A percentile compares a stretch with the other conserved stretches of the same genome.
phyloP scores from a whole-genome alignment of 2,113 vertebrate species.

The Hiodon tergisus region DNA sequence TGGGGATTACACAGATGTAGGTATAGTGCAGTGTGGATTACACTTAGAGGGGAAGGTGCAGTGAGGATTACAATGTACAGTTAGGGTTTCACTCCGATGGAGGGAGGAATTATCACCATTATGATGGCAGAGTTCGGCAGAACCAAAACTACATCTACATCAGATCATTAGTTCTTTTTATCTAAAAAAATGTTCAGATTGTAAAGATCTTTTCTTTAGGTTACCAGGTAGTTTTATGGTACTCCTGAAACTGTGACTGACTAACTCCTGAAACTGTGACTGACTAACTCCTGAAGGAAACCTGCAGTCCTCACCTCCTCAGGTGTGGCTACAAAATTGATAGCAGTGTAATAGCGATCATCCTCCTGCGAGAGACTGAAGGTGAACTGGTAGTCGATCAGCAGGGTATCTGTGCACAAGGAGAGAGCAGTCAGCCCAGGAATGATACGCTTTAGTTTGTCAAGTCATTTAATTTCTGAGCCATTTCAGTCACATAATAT shows the following conservation, averaged over 20 bases:
- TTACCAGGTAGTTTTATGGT: too few species aligned
- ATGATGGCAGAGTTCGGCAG: too few species aligned
- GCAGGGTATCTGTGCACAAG: constrained; percentile 77
- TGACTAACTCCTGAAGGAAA: neutral
- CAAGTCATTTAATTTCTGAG: neutral
- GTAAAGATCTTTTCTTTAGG: too few species aligned
- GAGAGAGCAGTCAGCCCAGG: neutral
- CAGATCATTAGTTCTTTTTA: too few species aligned
- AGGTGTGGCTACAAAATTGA: constrained; percentile 96
- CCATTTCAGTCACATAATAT: neutral
- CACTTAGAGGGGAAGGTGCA: too few species aligned
- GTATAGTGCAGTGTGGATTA: too few species aligned
- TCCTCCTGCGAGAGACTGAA: constrained; percentile 98
- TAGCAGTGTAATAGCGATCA: constrained; percentile 94
- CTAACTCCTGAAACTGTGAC: neutral
- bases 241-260: neutral
- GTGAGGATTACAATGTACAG: too few species aligned
- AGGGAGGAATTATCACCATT: too few species aligned
- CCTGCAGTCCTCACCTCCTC: constrained; percentile 74
- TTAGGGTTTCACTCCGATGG: too few species aligned
- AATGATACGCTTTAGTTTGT: neutral
- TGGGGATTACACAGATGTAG: too few species aligned
- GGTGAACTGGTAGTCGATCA: constrained; percentile 99
- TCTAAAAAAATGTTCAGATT: too few species aligned
- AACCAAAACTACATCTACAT: too few species aligned